phyloP scores from a whole-genome alignment of 1,140 invertebrate species.

The Dryas iulia region DNA sequence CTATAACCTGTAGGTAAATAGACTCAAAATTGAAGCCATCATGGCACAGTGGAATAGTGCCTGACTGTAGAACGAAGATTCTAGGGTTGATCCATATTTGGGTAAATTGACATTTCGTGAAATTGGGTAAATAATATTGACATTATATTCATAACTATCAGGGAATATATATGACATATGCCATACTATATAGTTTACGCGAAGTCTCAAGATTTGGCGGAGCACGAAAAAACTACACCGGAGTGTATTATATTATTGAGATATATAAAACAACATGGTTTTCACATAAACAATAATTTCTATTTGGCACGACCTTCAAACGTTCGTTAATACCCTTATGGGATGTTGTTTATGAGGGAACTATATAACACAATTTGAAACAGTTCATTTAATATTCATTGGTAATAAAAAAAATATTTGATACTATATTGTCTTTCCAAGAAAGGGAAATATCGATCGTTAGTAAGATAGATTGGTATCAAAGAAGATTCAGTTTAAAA shows the following conservation, averaged over 20 bases:
- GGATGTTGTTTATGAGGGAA: neutral
- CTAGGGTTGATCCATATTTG: no score
- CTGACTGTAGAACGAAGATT: no score
- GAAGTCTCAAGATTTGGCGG: no score
- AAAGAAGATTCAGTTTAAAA: slow-evolving; percentile 43
- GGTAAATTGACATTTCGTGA: no score
- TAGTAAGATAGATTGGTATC: slow-evolving; percentile 28
- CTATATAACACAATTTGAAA: neutral
- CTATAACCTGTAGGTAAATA: no score
- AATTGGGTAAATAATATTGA: no score
- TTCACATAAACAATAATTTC: neutral
- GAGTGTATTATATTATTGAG: neutral
- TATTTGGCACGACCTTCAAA: neutral
- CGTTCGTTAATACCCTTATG: neutral
- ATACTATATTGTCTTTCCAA: slow-evolving; percentile 9
- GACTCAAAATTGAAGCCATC: no score
- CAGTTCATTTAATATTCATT: neutral
- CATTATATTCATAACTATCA: no score
- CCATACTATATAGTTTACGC: no score
- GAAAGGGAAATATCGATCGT: slow-evolving; percentile 24
- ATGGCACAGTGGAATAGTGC: no score
- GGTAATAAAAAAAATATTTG: neutral
- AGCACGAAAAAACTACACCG: no score
- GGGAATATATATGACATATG: no score
- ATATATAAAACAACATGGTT: neutral